phyloP scores from a whole-genome alignment of 2,797 vertebrate species.

The Echeneis naucrates region DNA sequence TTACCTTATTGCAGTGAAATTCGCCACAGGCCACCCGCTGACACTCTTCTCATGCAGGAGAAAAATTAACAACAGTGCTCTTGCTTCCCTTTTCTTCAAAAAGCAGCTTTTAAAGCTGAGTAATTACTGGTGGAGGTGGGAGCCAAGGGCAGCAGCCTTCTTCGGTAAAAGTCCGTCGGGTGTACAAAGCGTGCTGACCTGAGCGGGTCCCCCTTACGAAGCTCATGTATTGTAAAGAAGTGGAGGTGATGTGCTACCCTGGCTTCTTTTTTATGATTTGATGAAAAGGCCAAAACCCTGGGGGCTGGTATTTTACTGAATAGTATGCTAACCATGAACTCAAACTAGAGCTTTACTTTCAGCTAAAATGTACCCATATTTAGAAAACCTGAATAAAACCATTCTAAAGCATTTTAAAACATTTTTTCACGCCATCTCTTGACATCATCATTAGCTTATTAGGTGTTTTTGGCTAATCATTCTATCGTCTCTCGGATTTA shows the following conservation, averaged over 20 bases:
- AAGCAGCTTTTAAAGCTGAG: conserved; percentile 42
- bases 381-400: too few species aligned
- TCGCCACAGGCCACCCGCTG: conserved; percentile 41
- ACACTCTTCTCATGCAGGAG: conserved; percentile 35
- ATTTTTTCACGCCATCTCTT: too few species aligned
- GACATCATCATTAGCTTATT: too few species aligned
- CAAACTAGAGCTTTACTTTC: neutral
- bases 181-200: conserved; percentile 23
- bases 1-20: conserved; percentile 47
- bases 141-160: conserved; percentile 50
- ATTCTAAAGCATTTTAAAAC: neutral
- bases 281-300: neutral
- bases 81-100: conserved; percentile 29
- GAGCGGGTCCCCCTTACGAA: conserved; percentile 17
- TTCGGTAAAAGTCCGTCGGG: conserved; percentile 36
- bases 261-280: conserved; percentile 11
- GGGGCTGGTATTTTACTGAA: neutral
- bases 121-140: conserved; percentile 62
- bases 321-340: neutral
- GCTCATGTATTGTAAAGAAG: conserved; percentile 20
- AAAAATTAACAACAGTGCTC: conserved; percentile 49
- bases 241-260: conserved; percentile 3
- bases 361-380: neutral
- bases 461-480: too few species aligned
- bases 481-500: too few species aligned